phyloP scores from a whole-genome alignment of 2,797 vertebrate species.

The Takifugu rubripes region DNA sequence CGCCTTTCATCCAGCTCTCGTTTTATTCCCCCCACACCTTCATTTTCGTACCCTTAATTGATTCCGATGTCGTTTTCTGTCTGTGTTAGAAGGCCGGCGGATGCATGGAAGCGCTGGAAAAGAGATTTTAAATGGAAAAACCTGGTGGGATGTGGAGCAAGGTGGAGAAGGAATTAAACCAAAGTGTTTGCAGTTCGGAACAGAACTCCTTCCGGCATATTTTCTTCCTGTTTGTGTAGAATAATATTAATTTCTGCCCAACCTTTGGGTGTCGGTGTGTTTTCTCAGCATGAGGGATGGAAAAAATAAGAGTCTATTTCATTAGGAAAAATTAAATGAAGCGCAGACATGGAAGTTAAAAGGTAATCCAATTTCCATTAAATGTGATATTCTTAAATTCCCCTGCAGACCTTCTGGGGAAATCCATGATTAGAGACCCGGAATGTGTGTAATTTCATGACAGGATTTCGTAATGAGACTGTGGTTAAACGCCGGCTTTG shows the following conservation, averaged over 20 bases:
- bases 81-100: background rate
- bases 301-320: constrained; percentile 27
- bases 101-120: constrained; percentile 6
- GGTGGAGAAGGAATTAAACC: background rate
- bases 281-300: constrained; percentile 19
- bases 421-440: constrained; percentile 47
- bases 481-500: constrained; percentile 58
- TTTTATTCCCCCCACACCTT: constrained; percentile 34
- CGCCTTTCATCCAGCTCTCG: constrained; percentile 41
- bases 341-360: constrained; percentile 60
- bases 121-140: constrained; percentile 15
- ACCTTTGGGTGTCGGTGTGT: constrained; percentile 15
- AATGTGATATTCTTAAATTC: constrained; percentile 64
- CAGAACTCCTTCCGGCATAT: constrained; percentile 26
- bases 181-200: constrained; percentile 26
- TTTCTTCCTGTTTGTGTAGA: constrained; percentile 12
- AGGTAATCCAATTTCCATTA: constrained; percentile 69
- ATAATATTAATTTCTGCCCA: constrained; percentile 7
- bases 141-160: background rate
- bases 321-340: constrained; percentile 42
- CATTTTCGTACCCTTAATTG: constrained; percentile 59
- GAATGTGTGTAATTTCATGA: constrained; percentile 44
- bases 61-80: constrained; percentile 57
- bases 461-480: constrained; percentile 46
- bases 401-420: constrained; percentile 47